Conservation (phyloP, 2,113 vertebrate genomes). For the Pristiophorus japonicus region DNA sequence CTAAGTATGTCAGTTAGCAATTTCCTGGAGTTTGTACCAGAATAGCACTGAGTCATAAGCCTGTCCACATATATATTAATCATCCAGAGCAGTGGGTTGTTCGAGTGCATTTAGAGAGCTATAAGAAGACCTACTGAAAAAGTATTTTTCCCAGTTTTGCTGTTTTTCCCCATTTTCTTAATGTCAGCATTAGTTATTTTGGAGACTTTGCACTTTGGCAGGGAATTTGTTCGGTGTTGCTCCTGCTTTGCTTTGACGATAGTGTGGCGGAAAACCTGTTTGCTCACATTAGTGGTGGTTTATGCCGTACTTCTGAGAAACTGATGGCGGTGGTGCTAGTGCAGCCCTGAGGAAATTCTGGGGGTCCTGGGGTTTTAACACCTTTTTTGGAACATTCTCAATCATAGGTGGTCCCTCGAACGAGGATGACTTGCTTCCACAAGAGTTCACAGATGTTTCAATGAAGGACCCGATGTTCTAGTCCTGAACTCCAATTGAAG, state of each 20-base stretch:
- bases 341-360: neutral
- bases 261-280: neutral
- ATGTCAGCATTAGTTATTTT: neutral
- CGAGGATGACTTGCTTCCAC: no score
- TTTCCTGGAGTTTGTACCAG: neutral
- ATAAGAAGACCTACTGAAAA: neutral
- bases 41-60: neutral
- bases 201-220: neutral
- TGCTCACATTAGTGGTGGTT: neutral
- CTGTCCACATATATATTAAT: neutral
- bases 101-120: neutral
- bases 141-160: neutral
- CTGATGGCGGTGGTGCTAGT: neutral
- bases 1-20: neutral
- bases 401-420: no score
- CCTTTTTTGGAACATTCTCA: neutral
- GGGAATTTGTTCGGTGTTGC: neutral
- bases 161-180: neutral
- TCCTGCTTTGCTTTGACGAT: neutral
- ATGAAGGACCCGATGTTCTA: no score
- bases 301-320: neutral
- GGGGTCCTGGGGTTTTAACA: no score
- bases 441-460: no score
- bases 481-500: no score
- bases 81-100: neutral